Conservation (phyloP, 2,888 invertebrate genomes). For the Agriopis aurantiaria region DNA sequence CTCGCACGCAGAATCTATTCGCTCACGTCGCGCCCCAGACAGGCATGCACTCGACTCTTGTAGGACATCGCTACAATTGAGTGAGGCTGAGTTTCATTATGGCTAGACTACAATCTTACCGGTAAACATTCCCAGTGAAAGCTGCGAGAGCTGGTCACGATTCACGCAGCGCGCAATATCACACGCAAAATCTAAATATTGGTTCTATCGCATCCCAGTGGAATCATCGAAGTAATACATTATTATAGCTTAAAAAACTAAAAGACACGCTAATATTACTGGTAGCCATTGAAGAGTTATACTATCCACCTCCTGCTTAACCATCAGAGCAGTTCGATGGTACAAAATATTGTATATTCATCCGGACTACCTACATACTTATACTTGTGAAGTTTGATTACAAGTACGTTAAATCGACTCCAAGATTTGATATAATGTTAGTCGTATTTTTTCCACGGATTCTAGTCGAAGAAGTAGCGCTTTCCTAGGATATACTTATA, state of each 20-base stretch:
- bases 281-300: not conserved
- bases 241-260: no score
- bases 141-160: conserved; percentile 65
- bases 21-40: not conserved
- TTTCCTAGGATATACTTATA: no score
- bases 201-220: conserved; percentile 48
- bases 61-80: conserved; percentile 7
- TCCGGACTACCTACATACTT: no score
- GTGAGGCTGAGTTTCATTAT: conserved; percentile 8
- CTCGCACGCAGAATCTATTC: conserved; percentile 52
- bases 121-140: conserved; percentile 10
- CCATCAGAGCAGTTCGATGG: no score
- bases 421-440: no score
- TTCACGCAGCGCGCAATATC: conserved; percentile 55
- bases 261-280: no score
- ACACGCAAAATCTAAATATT: conserved; percentile 57
- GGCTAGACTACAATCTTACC: conserved; percentile 1
- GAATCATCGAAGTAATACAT: not conserved
- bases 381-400: no score
- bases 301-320: no score
- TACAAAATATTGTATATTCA: no score
- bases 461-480: no score
- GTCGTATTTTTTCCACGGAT: no score
- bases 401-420: no score
- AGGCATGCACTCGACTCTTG: not conserved